Conservation (phyloP, 2,113 vertebrate species). For the Notiomystis cincta region DNA sequence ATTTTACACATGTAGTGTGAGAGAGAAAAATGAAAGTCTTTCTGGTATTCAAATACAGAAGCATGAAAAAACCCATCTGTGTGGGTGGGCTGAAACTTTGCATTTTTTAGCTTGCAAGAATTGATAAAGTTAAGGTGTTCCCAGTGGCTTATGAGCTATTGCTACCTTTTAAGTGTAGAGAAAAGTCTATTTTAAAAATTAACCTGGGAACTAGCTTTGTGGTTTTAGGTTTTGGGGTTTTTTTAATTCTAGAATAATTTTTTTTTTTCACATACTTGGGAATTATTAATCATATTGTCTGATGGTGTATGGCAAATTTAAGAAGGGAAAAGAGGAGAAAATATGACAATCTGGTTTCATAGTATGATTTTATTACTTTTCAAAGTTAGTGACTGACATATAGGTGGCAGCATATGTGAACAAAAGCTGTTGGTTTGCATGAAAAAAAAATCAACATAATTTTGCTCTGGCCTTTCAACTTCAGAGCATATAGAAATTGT, state of each 20-base stretch:
- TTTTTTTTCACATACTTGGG: background rate
- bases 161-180: background rate
- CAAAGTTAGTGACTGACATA: background rate
- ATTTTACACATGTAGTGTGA: constrained; percentile 21
- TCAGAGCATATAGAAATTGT: background rate
- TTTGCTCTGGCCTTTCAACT: background rate
- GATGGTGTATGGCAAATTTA: background rate
- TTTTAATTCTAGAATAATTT: background rate
- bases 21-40: constrained; percentile 34
- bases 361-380: background rate
- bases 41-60: constrained; percentile 34
- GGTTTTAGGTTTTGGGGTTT: background rate
- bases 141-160: background rate
- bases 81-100: constrained; percentile 16
- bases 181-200: background rate
- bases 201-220: background rate
- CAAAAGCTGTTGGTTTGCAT: background rate
- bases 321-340: background rate
- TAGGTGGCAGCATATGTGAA: background rate
- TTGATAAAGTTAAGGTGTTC: constrained; percentile 4
- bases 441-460: background rate
- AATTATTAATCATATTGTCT: background rate
- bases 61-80: constrained; percentile 3
- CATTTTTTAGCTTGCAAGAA: background rate
- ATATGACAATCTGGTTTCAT: background rate